Evolutionary conservation across 2,113 vertebrate species (phyloP).

Genomic region (Hydrochoerus hydrochaeris): DNA sequence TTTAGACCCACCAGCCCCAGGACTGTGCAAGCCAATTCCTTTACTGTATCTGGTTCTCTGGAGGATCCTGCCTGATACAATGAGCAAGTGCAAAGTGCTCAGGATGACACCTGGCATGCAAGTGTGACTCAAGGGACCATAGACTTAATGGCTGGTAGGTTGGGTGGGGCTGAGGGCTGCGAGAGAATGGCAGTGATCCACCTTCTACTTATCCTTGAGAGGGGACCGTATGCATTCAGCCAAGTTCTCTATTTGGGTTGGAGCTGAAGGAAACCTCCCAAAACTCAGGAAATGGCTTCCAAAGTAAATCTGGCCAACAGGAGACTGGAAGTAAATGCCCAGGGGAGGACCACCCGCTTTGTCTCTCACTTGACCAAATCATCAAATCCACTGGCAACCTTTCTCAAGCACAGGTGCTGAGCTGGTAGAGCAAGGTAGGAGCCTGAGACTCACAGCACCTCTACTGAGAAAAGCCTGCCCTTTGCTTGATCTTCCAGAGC

Average conservation of each 20-base stretch:
- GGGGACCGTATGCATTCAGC: not conserved
- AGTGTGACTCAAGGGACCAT: not conserved
- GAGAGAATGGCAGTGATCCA: not conserved
- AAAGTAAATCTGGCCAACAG: not conserved
- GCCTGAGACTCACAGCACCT: not conserved
- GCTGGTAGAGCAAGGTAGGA: not conserved
- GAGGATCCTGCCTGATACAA: not conserved
- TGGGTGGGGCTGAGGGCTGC: not conserved
- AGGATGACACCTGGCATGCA: not conserved
- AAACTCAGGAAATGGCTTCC: not conserved
- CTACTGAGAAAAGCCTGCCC: not conserved
- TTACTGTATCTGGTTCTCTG: constrained; percentile 2
- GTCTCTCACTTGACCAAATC: not conserved
- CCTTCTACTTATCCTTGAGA: not conserved
- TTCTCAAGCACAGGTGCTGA: not conserved
- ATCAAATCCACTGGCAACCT: not conserved
- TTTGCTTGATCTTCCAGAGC: not conserved
- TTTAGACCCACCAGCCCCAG: not conserved
- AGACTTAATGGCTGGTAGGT: not conserved
- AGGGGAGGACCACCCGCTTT: not conserved
- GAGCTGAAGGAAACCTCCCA: not conserved
- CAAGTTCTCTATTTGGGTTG: not conserved
- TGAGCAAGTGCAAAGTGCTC: not conserved
- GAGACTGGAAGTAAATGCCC: not conserved
- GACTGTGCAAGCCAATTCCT: not conserved